These are phyloP conservation scores for Sebastes diploproa DNA, from an alignment of 2,797 vertebrate genomes.

Conservation along the genomic window DNA sequence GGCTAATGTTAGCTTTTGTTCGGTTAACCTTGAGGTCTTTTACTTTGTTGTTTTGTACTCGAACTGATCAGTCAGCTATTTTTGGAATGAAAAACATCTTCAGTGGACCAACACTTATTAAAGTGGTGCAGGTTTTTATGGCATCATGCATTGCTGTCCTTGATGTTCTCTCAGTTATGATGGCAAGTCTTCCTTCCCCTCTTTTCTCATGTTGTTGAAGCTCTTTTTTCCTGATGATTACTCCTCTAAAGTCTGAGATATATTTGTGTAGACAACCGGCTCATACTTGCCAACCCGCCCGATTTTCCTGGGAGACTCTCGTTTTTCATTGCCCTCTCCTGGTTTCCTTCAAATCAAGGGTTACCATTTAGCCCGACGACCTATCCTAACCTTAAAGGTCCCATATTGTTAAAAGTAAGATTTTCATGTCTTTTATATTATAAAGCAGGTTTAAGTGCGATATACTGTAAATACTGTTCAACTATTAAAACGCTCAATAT, in stretches of 20 bases:
- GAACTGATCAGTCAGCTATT: slow-evolving; percentile 24
- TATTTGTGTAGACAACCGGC: too few relatives aligned
- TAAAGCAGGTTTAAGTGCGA: too few relatives aligned
- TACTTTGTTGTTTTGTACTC: slow-evolving; percentile 7
- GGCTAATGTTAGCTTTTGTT: slow-evolving; percentile 40
- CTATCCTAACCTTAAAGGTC: too few relatives aligned
- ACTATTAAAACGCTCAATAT: too few relatives aligned
- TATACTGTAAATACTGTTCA: too few relatives aligned
- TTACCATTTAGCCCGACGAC: too few relatives aligned
- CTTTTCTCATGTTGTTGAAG: background rate
- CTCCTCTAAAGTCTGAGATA: background rate
- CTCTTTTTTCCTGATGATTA: background rate
- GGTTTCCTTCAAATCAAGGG: too few relatives aligned
- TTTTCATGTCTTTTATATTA: too few relatives aligned
- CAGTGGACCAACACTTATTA: background rate
- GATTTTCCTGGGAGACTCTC: too few relatives aligned
- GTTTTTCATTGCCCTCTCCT: too few relatives aligned
- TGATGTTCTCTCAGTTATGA: background rate
- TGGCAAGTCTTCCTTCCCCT: background rate
- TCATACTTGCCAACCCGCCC: too few relatives aligned
- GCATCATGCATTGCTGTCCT: background rate
- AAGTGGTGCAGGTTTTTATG: background rate
- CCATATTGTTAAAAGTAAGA: too few relatives aligned
- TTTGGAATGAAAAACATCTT: slow-evolving; percentile 52
- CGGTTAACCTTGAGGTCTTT: slow-evolving; percentile 28